These are phyloP conservation scores for Aplochiton taeniatus DNA, from an alignment of 2,797 vertebrate species.

Conservation along the genomic window DNA sequence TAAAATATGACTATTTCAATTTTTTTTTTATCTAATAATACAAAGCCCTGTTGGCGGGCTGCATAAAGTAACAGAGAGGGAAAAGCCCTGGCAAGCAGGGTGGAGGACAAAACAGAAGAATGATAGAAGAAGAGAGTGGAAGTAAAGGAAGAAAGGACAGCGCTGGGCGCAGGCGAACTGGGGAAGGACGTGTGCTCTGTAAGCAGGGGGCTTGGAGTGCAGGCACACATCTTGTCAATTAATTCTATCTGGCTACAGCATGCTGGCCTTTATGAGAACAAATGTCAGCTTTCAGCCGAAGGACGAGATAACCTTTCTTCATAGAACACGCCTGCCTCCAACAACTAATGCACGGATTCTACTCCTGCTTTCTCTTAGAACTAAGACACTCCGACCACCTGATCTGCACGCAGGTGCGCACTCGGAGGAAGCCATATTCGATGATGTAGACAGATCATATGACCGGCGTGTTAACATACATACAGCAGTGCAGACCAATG, in stretches of 20 bases:
- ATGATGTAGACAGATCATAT: no score
- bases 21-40: no score
- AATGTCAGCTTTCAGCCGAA: slow-evolving; percentile 77
- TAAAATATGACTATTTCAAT: no score
- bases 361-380: slow-evolving; percentile 30
- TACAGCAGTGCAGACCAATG: slow-evolving; percentile 14
- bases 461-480: slow-evolving; percentile 14
- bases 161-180: neutral
- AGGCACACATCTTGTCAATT: slow-evolving; percentile 63
- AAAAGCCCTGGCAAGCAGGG: neutral
- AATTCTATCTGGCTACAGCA: slow-evolving; percentile 70
- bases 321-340: slow-evolving; percentile 51
- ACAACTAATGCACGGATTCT: slow-evolving; percentile 43
- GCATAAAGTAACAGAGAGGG: slow-evolving; percentile 9
- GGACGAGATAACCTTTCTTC: slow-evolving; percentile 75
- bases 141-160: neutral
- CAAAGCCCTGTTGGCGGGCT: no score
- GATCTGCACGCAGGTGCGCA: slow-evolving; percentile 23
- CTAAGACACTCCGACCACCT: slow-evolving; percentile 27
- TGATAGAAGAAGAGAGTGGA: neutral
- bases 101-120: neutral
- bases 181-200: slow-evolving; percentile 5
- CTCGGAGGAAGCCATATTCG: no score
- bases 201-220: slow-evolving; percentile 40
- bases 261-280: slow-evolving; percentile 76